phyloP scores from a whole-genome alignment of 1,140 invertebrate species.

The Trypoxylus dichotomus region DNA sequence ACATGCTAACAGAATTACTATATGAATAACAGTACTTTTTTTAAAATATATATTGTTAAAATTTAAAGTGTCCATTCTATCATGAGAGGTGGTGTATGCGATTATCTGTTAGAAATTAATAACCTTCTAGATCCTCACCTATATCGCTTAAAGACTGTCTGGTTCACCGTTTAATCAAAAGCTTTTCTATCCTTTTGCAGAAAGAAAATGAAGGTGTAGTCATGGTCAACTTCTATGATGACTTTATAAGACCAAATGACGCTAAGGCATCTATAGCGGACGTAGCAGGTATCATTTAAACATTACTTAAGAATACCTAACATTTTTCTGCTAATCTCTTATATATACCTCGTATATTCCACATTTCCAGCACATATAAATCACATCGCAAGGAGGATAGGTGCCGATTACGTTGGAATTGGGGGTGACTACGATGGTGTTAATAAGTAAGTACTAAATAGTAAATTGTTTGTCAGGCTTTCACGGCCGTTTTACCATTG shows the following conservation, averaged over 20 bases:
- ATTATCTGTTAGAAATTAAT: no score
- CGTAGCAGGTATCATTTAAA: constrained; percentile 50
- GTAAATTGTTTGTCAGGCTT: no score
- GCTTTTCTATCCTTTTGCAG: constrained; percentile 35
- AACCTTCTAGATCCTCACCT: no score
- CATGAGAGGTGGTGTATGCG: no score
- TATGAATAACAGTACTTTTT: no score
- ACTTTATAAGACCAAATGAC: constrained; percentile 57
- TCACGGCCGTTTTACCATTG: no score
- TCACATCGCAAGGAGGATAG: constrained; percentile 61
- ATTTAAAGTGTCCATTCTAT: no score
- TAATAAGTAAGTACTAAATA: constrained; percentile 52
- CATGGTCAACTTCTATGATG: constrained; percentile 65
- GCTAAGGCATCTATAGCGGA: constrained; percentile 50
- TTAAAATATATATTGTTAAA: no score
- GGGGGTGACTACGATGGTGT: constrained; percentile 63
- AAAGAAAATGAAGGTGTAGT: constrained; percentile 61
- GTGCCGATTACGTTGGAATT: constrained; percentile 61
- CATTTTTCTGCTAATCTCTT: no score
- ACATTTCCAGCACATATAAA: constrained; percentile 65
- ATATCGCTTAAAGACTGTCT: no score
- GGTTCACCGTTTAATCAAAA: no score
- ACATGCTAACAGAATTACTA: no score
- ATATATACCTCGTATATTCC: constrained; percentile 9
- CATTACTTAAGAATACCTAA: neutral